Percentiles rank a stretch among this genome's conserved stretches.
Evolutionary conservation across 2,888 invertebrate species (phyloP).

Genomic region (Heterodera filipjevi): DNA sequence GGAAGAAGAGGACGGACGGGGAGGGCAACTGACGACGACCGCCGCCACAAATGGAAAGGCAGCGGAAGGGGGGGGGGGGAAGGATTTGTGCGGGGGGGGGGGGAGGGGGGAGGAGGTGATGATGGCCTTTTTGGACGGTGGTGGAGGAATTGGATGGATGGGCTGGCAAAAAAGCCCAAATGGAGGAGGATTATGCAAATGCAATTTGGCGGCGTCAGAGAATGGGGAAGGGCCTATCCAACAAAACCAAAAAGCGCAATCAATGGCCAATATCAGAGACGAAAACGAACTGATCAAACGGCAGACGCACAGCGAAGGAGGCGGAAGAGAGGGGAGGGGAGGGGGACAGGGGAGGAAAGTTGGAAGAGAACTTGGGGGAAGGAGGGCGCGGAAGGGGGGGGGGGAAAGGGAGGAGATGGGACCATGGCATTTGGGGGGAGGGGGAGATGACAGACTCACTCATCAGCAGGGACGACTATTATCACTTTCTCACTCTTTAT

Average conservation of each 20-base stretch:
- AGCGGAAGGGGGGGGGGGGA: background rate
- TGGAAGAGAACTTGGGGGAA: too few species aligned
- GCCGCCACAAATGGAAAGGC: slow-evolving; percentile 10
- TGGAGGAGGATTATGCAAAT: slow-evolving; percentile 30
- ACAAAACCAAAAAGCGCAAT: slow-evolving; percentile 13
- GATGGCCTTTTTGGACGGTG: slow-evolving; percentile 10
- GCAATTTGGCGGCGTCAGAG: slow-evolving; percentile 23
- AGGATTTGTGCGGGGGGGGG: slow-evolving; percentile 1
- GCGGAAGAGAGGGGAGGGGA: background rate
- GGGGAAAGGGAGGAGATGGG: too few species aligned
- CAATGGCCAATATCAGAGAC: background rate
- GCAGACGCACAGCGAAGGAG: background rate
- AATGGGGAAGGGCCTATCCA: slow-evolving; percentile 8
- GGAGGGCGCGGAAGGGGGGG: too few species aligned
- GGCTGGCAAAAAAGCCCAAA: slow-evolving; percentile 11
- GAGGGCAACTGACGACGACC: background rate
- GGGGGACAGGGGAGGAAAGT: too few species aligned
- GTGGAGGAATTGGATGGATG: slow-evolving; percentile 10
- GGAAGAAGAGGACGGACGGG: background rate
- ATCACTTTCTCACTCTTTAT: too few species aligned
- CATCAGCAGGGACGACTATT: too few species aligned
- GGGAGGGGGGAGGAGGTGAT: background rate
- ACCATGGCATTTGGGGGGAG: too few species aligned
- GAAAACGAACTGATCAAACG: background rate
- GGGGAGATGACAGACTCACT: too few species aligned